Conservation (phyloP, 2,113 vertebrate genomes). For the Promerops cafer region DNA sequence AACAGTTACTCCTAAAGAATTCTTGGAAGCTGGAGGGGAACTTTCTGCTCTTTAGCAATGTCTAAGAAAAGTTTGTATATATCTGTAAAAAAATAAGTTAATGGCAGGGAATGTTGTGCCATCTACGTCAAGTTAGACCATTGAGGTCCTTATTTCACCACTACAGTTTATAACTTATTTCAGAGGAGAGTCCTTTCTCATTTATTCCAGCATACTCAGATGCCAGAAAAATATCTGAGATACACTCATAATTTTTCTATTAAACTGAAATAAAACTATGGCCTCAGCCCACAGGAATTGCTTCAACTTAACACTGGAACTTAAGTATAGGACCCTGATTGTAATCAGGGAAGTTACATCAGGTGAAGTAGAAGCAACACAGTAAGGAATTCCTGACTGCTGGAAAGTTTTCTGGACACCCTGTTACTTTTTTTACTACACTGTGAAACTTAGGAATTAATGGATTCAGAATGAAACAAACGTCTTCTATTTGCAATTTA, state of each 20-base stretch:
- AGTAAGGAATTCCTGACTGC: neutral
- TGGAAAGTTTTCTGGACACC: neutral
- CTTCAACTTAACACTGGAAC: neutral
- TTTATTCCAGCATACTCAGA: neutral
- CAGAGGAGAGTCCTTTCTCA: neutral
- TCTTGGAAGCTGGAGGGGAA: neutral
- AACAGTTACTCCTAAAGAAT: neutral
- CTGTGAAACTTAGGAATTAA: neutral
- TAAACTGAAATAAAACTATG: neutral
- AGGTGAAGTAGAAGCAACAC: neutral
- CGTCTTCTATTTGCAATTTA: neutral
- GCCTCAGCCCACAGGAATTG: neutral
- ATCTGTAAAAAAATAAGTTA: neutral
- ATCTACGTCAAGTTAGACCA: neutral
- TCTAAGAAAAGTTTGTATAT: neutral
- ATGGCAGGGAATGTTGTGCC: neutral
- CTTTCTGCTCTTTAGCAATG: neutral
- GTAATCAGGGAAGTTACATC: neutral
- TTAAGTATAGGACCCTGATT: neutral
- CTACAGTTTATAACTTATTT: neutral
- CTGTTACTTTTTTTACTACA: neutral
- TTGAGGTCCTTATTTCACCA: neutral
- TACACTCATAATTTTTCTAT: neutral
- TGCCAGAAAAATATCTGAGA: neutral
- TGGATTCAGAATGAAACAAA: neutral